phyloP scores from a whole-genome alignment of 2,113 vertebrate species.

The Alethe castanea region DNA sequence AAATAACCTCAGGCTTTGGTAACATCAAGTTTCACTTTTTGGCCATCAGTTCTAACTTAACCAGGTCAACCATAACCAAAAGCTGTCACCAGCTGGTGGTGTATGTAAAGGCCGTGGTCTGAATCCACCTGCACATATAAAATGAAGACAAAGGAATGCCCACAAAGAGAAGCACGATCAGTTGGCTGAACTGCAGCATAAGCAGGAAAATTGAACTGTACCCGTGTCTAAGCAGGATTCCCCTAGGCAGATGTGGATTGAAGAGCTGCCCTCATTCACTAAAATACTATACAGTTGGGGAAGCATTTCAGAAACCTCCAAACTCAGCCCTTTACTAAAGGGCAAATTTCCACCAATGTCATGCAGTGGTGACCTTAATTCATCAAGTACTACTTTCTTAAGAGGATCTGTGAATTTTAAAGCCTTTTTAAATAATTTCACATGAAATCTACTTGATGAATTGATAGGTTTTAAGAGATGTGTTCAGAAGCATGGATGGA shows the following conservation, averaged over 20 bases:
- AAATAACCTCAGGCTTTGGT: background rate
- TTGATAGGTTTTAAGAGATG: background rate
- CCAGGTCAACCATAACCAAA: background rate
- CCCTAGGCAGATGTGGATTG: background rate
- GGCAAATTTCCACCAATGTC: background rate
- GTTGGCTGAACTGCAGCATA: background rate
- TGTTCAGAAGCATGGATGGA: background rate
- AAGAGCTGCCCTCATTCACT: background rate
- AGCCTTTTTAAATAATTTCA: background rate
- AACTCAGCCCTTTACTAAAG: background rate
- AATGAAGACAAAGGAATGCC: background rate
- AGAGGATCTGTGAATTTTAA: background rate
- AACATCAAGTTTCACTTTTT: background rate
- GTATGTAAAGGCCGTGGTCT: background rate
- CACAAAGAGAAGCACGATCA: background rate
- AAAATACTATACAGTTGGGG: background rate
- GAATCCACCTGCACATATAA: conserved; percentile 23
- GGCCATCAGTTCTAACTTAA: background rate
- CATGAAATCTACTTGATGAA: background rate
- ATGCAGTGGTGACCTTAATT: background rate
- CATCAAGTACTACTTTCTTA: background rate
- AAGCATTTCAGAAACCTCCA: background rate
- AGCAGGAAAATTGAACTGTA: background rate
- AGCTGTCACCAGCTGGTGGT: background rate
- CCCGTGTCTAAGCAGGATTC: background rate